Base-by-base conservation (phyloP, 2,888 invertebrate species). In the Margaritifera margaritifera region DNA sequence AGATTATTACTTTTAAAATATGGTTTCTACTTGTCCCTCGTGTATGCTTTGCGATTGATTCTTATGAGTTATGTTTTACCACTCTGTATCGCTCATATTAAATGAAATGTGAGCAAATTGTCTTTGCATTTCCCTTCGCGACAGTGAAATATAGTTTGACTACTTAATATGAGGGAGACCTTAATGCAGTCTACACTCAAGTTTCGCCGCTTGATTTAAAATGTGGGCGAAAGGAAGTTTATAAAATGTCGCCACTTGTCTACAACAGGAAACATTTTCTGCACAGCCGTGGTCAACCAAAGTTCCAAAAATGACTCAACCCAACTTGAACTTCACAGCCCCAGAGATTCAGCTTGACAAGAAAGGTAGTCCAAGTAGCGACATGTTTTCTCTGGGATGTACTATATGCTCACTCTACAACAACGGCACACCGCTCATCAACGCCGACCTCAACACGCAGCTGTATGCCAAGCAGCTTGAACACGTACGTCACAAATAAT, bases 351-450 rank as follows among this genome's bases (percentile, higher is more conserved):
- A 98, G 91, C 92, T 93, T 42, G 93, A 93, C 51, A 84, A 88
- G 69, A 80, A 78, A 65, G 78, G 86, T 75, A 95, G 95, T 88
- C 94, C 95, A 66, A 92, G 95, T 59, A 97, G 97, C 82, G 99
- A 99, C 90, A 98, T 99, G 95, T 99, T 95, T 91, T 97, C 98
- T 0, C 91, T 99, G 80, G 99, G 98, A 24, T 94, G 99, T 93
- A 94, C 97, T 66, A 94, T 99, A 82, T 96, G 96, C 88, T 93
- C 97, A 70, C 93, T 98, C 69, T 98, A 96, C 91, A 98, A 98
- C 91, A 93, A 94, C 75, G 98, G 99, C 53, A 93, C 93, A 80
- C 93, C 96, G 0, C 92, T 99, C 57, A 94, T 99, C 77, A 96
- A 96, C 88, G 95, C 98, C 20, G 95, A 95, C 88, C 95, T 97